These are phyloP conservation scores for Eupithecia tripunctaria DNA, from an alignment of 2,888 invertebrate genomes.

Conservation along the genomic window DNA sequence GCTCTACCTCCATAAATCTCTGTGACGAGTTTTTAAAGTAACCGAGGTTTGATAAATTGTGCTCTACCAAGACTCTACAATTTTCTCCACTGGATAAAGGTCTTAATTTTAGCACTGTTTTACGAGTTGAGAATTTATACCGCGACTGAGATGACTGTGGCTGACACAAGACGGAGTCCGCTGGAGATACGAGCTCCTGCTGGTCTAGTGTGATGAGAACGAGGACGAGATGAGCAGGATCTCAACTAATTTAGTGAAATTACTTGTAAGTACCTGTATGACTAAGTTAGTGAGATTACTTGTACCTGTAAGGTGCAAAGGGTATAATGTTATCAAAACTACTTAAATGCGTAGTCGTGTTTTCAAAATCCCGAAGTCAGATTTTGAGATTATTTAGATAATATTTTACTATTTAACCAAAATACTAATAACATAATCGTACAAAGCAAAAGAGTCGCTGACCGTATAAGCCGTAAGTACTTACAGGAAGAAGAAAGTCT, in stretches of 20 bases:
- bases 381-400: no score
- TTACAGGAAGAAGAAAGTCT: no score
- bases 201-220: neutral
- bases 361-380: neutral
- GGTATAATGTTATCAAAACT: neutral
- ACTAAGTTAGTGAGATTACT: neutral
- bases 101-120: constrained; percentile 56
- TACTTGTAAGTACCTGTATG: no score
- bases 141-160: constrained; percentile 18
- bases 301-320: neutral
- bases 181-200: constrained; percentile 7
- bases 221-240: neutral
- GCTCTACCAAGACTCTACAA: constrained; percentile 32
- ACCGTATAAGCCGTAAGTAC: neutral
- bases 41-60: constrained; percentile 54
- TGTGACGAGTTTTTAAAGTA: constrained; percentile 60
- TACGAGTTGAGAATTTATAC: constrained; percentile 50
- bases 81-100: constrained; percentile 38
- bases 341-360: neutral
- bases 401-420: neutral
- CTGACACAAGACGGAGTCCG: constrained; percentile 29
- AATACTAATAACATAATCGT: neutral
- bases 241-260: neutral
- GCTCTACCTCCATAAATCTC: constrained; percentile 54
- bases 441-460: neutral